phyloP scores from a whole-genome alignment of 2,797 vertebrate genomes.

The Menidia menidia region DNA sequence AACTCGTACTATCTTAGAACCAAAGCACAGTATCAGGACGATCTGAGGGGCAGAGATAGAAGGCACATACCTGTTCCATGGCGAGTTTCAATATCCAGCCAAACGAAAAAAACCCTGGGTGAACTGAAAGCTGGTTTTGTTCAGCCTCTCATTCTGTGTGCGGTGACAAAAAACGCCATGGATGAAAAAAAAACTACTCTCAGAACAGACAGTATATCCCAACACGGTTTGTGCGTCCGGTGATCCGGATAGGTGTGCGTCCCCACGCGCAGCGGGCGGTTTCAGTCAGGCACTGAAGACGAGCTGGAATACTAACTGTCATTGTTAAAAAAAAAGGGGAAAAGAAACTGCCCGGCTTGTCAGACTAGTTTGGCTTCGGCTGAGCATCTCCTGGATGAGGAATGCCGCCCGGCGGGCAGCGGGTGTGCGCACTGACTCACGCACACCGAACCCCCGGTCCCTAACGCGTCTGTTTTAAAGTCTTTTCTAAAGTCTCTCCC shows the following conservation, averaged over 20 bases:
- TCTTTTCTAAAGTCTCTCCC: not conserved
- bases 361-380: conserved; percentile 70
- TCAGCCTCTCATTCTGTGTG: conserved; percentile 60
- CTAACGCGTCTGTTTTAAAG: not conserved
- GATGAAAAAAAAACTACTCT: not conserved
- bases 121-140: not conserved
- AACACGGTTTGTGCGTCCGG: not conserved
- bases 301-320: conserved; percentile 43
- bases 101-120: conserved; percentile 5
- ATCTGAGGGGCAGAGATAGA: not conserved
- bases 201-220: not conserved
- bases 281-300: conserved; percentile 65
- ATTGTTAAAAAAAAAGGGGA: conserved; percentile 40
- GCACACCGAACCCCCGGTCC: conserved; percentile 7
- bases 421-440: conserved; percentile 54
- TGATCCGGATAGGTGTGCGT: conserved; percentile 11
- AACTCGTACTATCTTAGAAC: too few species aligned
- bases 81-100: conserved; percentile 25
- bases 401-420: conserved; percentile 77
- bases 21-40: too few species aligned
- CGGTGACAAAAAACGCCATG: not conserved
- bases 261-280: conserved; percentile 36
- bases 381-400: conserved; percentile 53
- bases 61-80: conserved; percentile 75
- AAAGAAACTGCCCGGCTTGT: conserved; percentile 69